Percentiles rank a stretch among this genome's conserved stretches.
These are phyloP conservation scores for Thalpophila matura DNA, from an alignment of 2,888 invertebrate species.

Conservation along the genomic window DNA sequence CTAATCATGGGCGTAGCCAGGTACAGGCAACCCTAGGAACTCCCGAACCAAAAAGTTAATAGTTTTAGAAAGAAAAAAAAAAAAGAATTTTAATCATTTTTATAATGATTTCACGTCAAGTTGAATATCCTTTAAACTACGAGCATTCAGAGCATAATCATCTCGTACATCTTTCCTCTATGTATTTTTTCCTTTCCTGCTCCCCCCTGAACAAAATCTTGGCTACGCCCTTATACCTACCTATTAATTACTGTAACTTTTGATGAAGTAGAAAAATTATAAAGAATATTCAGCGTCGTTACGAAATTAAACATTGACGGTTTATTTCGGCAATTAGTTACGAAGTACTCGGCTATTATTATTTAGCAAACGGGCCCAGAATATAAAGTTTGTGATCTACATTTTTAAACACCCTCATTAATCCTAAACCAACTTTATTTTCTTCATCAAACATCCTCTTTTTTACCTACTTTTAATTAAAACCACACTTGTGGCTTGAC, in stretches of 20 bases:
- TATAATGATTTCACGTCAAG: too few species aligned
- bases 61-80: too few species aligned
- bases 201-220: too few species aligned
- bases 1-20: too few species aligned
- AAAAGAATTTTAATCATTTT: too few species aligned
- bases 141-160: too few species aligned
- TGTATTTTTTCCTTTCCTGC: too few species aligned
- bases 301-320: slow-evolving; percentile 26
- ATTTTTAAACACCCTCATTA: slow-evolving; percentile 66
- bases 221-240: too few species aligned
- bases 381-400: slow-evolving; percentile 52
- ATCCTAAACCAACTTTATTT: slow-evolving; percentile 73
- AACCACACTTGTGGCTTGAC: slow-evolving; percentile 67
- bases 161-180: too few species aligned
- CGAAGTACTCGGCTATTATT: slow-evolving; percentile 26
- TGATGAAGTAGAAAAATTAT: neutral
- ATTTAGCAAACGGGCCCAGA: slow-evolving; percentile 31
- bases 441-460: slow-evolving; percentile 67
- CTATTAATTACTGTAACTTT: neutral
- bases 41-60: too few species aligned
- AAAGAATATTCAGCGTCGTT: slow-evolving; percentile 5
- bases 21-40: too few species aligned
- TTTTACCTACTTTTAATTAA: slow-evolving; percentile 69
- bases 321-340: slow-evolving; percentile 46
- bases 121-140: too few species aligned